These are phyloP conservation scores for Amblyopsis rosae DNA, from an alignment of 2,113 vertebrate genomes.

Conservation along the genomic window DNA sequence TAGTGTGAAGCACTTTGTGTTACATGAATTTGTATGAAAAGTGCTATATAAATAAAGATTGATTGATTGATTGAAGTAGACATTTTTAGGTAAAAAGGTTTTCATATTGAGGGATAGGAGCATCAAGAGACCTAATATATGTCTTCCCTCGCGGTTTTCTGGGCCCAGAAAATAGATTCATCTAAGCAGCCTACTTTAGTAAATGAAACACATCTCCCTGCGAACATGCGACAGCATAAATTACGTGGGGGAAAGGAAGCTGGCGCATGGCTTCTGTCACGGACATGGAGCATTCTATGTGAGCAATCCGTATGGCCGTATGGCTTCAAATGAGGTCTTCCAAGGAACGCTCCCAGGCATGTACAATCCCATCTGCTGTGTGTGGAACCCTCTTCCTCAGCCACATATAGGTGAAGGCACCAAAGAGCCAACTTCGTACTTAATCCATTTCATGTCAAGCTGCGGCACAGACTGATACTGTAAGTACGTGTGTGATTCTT, in stretches of 20 bases:
- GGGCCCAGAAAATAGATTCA: too few relatives aligned
- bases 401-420: neutral
- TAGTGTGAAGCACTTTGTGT: too few relatives aligned
- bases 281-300: conserved; percentile 50
- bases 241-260: conserved; percentile 16
- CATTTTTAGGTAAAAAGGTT: too few relatives aligned
- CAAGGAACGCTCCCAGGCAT: conserved; percentile 69
- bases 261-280: conserved; percentile 34
- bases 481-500: neutral
- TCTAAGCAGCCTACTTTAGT: too few relatives aligned
- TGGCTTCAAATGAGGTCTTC: conserved; percentile 64
- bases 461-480: neutral
- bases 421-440: conserved; percentile 39
- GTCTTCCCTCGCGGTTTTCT: too few relatives aligned
- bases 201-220: neutral
- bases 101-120: too few relatives aligned
- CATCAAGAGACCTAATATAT: too few relatives aligned
- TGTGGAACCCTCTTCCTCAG: conserved; percentile 37
- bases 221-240: neutral
- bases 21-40: too few relatives aligned
- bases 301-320: conserved; percentile 63
- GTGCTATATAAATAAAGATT: too few relatives aligned
- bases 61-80: too few relatives aligned
- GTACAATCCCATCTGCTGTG: conserved; percentile 72
- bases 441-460: conserved; percentile 1